Evolutionary conservation across 2,888 invertebrate species (phyloP), one percentile per base, ranked within the genome.

Genomic region (Synergus umbraculus): DNA sequence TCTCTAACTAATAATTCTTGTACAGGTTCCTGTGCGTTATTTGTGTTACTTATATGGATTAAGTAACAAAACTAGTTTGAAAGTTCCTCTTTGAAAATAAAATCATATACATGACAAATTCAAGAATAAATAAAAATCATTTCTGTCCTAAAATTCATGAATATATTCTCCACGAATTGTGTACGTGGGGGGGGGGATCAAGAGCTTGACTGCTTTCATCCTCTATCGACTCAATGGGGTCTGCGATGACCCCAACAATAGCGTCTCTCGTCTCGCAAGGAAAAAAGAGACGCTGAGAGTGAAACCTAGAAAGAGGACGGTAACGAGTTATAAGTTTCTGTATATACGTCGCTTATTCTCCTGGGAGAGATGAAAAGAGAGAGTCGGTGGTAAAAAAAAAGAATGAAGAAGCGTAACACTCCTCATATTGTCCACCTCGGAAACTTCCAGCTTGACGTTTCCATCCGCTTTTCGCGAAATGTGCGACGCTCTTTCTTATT

Each of bases 231-330:
- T 87, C 86, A 85, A 85, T 87, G 85, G 87, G 85, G 86, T 87
- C 84, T 85, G 78, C 86, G 87, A 88, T 88, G 87, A 87, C 86
- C 88, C 73, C 85, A 83, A 87, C 86, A 86, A 87, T 87, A 81
- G 86, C 82, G 83, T 77, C 60, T 81, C 82, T 81, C 82, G 86
- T 87, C 85, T 82, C 82, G 84, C 77, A 78, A 80, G 83, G 86
- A 80, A 86, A 60, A 84, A 86, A 86, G 80, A 82, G 82, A 79
- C 64, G 64, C 78, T 76, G 81, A 83, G 82, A 83, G 83, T 81
- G 84, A 46, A 69, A 76, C 58, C 78, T 67, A 73, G 44, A 46
- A 64, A 76, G 80, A 81, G 54, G 54, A 64, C 82, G 82, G 86
- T 87, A 87, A 86, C 86, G 86, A 87, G 88, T 86, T 84, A 84